Evolutionary conservation across 2,113 vertebrate species (phyloP).

Genomic region (Synodontis membranacea): DNA sequence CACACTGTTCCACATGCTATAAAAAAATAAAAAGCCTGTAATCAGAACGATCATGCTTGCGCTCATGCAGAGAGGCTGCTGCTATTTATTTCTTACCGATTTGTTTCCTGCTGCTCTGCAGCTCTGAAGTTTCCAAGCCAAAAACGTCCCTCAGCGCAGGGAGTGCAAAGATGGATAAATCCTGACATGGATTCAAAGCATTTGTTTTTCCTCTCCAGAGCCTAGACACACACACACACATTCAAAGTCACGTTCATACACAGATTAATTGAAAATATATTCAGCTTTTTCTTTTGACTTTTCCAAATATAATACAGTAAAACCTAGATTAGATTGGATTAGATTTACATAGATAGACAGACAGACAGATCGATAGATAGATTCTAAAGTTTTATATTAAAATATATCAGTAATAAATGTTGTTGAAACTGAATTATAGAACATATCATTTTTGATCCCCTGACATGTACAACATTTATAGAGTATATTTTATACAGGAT

Average conservation of each 20-base stretch:
- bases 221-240: not conserved
- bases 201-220: not conserved
- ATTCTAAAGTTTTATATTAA: not conserved
- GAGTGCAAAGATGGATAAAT: slow-evolving; percentile 39
- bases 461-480: not conserved
- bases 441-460: not conserved
- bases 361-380: no score
- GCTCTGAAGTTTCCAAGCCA: slow-evolving; percentile 58
- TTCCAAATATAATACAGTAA: no score
- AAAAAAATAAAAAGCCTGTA: slow-evolving; percentile 51
- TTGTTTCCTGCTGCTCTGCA: slow-evolving; percentile 60
- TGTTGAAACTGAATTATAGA: no score
- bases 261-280: not conserved
- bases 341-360: no score
- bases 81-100: slow-evolving; percentile 66
- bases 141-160: slow-evolving; percentile 54
- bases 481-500: no score
- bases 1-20: slow-evolving; percentile 47
- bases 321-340: no score
- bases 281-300: not conserved
- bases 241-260: not conserved
- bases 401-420: no score
- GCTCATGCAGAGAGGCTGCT: slow-evolving; percentile 18
- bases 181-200: slow-evolving; percentile 32
- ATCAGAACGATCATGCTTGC: slow-evolving; percentile 46